phyloP scores from a whole-genome alignment of 2,888 invertebrate genomes.

The Eupithecia tripunctaria region DNA sequence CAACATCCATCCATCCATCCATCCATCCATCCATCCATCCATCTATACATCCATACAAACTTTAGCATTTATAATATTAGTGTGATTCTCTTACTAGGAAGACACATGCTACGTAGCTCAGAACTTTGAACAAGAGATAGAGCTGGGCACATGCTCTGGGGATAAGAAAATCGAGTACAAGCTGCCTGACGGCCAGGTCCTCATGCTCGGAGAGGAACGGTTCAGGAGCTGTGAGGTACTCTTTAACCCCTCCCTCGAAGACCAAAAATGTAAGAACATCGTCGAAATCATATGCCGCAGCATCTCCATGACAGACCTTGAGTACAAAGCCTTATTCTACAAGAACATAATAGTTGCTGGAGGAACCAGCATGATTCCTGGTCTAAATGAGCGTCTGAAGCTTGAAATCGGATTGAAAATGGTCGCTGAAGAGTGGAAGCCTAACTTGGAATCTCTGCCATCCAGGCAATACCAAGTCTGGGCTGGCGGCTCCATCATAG shows the following conservation, averaged over 20 bases:
- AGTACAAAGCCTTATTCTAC: conserved; percentile 92
- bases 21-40: too few relatives aligned
- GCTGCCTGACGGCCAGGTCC: conserved; percentile 92
- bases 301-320: conserved; percentile 86
- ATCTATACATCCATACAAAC: too few relatives aligned
- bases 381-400: conserved; percentile 95
- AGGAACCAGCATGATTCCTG: conserved; percentile 93
- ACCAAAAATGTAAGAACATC: conserved; percentile 90
- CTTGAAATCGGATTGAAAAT: conserved; percentile 89
- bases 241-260: conserved; percentile 92
- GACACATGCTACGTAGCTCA: conserved; percentile 63
- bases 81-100: conserved; percentile 57
- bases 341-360: conserved; percentile 95
- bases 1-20: too few relatives aligned
- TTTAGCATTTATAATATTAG: too few relatives aligned
- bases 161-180: conserved; percentile 91
- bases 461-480: conserved; percentile 97
- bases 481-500: conserved; percentile 98
- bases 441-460: conserved; percentile 89
- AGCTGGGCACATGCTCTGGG: conserved; percentile 84
- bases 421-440: conserved; percentile 86
- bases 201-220: conserved; percentile 91
- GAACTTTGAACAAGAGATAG: conserved; percentile 56
- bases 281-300: conserved; percentile 87
- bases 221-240: conserved; percentile 93